These are phyloP conservation scores for Scomberomorus guttatus DNA, from an alignment of 2,797 vertebrate species.

Conservation along the genomic window DNA sequence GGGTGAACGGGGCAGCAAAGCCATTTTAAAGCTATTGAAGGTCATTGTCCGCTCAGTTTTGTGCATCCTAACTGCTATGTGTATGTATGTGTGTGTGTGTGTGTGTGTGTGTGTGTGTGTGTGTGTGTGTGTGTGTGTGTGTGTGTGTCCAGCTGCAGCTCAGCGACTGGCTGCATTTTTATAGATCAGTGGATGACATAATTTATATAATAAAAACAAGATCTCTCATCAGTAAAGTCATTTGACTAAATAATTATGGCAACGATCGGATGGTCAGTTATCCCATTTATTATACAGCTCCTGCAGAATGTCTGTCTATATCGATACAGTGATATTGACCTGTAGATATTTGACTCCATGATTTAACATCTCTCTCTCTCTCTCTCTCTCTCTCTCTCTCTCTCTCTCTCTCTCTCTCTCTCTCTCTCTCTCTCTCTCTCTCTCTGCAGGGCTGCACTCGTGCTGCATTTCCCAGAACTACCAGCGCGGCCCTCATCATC, in stretches of 20 bases:
- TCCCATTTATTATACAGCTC: constrained; percentile 15
- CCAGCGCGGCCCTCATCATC: constrained; percentile 61
- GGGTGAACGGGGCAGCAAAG: constrained; percentile 71
- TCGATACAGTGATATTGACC: constrained; percentile 56
- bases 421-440: constrained; percentile 30
- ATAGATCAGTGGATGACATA: constrained; percentile 59
- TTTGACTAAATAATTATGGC: constrained; percentile 37
- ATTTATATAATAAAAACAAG: constrained; percentile 38
- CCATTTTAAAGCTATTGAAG: constrained; percentile 83
- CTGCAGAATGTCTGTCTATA: constrained; percentile 13
- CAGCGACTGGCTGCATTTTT: constrained; percentile 27
- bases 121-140: no score
- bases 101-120: no score
- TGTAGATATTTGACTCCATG: constrained; percentile 56
- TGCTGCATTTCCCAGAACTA: constrained; percentile 71
- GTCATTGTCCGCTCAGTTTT: constrained; percentile 78
- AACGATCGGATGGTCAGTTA: constrained; percentile 15
- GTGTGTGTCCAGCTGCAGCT: constrained; percentile 35
- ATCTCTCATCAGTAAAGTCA: constrained; percentile 25
- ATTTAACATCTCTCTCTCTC: constrained; percentile 42
- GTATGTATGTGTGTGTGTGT: no score
- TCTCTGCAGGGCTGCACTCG: constrained; percentile 74
- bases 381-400: constrained; percentile 29
- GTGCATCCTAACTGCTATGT: constrained; percentile 49
- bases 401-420: constrained; percentile 23